These are phyloP conservation scores for Atta texana DNA, from an alignment of 1,140 invertebrate species.

Conservation along the genomic window DNA sequence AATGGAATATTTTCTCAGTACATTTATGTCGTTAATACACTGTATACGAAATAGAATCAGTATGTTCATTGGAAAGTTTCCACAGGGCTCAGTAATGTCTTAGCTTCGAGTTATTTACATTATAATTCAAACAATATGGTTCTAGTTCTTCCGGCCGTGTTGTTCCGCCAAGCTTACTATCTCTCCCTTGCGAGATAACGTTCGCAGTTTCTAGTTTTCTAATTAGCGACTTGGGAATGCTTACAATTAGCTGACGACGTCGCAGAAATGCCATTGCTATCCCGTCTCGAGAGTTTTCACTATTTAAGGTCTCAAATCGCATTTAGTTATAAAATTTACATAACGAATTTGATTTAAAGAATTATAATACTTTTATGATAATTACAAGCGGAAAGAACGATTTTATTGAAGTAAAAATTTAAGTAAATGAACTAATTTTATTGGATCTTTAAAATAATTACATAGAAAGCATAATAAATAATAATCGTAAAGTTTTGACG, in stretches of 20 bases:
- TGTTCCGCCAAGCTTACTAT: slow-evolving; percentile 41
- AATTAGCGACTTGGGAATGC: slow-evolving; percentile 64
- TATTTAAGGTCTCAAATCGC: slow-evolving; percentile 34
- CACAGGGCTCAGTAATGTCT: slow-evolving; percentile 2
- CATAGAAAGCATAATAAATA: no score
- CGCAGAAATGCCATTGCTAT: slow-evolving; percentile 19
- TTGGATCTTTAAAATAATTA: no score
- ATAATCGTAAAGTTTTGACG: no score
- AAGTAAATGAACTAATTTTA: no score
- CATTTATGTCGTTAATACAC: neutral
- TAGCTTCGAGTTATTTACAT: slow-evolving; percentile 60
- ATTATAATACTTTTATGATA: neutral
- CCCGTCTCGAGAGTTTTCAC: slow-evolving; percentile 5
- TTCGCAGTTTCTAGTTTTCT: slow-evolving; percentile 60
- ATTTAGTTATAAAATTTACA: slow-evolving; percentile 14
- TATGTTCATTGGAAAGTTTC: slow-evolving; percentile 32
- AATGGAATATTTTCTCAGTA: neutral
- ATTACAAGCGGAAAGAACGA: no score
- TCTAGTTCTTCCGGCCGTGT: slow-evolving; percentile 40
- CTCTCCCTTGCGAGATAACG: slow-evolving; percentile 46
- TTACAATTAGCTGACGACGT: slow-evolving; percentile 57
- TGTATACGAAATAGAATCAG: slow-evolving; percentile 31
- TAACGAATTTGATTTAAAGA: neutral
- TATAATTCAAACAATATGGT: slow-evolving; percentile 62
- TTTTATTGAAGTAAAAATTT: no score